These are phyloP conservation scores for Heptranchias perlo DNA, from an alignment of 2,113 vertebrate species.

Conservation along the genomic window DNA sequence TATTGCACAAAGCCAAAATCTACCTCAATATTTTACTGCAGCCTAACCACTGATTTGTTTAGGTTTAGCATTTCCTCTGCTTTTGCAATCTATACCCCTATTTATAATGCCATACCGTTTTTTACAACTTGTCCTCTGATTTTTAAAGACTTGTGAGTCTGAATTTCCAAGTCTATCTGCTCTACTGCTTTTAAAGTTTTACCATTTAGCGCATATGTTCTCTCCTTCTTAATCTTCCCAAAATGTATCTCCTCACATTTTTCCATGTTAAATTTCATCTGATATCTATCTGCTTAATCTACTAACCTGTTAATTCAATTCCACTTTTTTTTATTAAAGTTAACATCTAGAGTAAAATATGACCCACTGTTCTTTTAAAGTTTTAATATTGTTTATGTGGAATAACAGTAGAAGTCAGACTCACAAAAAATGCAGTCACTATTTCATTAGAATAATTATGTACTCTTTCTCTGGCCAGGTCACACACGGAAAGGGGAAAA, in stretches of 20 bases:
- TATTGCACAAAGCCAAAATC: neutral
- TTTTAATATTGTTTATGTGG: too few species aligned
- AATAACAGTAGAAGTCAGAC: too few species aligned
- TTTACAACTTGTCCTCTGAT: neutral
- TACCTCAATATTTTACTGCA: neutral
- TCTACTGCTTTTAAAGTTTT: neutral
- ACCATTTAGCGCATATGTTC: neutral
- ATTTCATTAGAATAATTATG: too few species aligned
- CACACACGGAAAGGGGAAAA: too few species aligned
- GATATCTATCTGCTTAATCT: neutral
- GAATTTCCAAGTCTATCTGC: neutral
- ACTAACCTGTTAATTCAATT: neutral
- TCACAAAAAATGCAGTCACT: too few species aligned
- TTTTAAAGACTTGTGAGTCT: neutral
- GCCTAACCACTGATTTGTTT: neutral
- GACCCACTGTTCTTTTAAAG: neutral
- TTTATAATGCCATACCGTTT: neutral
- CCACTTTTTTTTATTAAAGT: neutral
- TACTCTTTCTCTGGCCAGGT: neutral
- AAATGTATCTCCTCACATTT: neutral
- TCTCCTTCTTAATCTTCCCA: neutral
- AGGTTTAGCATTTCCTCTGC: neutral
- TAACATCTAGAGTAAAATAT: neutral
- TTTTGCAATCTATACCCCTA: neutral
- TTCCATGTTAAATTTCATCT: neutral